Evolutionary conservation across 2,113 vertebrate species (phyloP), one percentile per base, ranked within the genome.

Genomic region (Capricornis sumatraensis): DNA sequence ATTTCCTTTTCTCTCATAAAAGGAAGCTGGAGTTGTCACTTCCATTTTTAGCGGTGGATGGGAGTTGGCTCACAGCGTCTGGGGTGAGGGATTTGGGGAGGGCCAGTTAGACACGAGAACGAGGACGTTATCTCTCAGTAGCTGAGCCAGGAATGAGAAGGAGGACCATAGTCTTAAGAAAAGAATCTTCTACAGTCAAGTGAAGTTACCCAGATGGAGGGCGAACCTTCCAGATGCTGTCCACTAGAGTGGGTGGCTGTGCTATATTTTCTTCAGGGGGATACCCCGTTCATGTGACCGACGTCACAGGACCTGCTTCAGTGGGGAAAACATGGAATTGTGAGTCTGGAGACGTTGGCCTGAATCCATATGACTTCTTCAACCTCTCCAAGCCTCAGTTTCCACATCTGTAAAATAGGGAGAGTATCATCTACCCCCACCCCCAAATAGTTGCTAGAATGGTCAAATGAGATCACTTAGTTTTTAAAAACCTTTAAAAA

Each of bases 1-100:
- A 95, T 90, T 62, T 86, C 86, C 36, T 64, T 89, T 93, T 79
- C 87, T 89, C 87, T 84, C 84, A 79, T 91, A 78, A 81, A 91
- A 97, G 97, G 92, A 74, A 71, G 86, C 9, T 86, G 52, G 40
- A 81, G 17, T 43, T 88, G 78, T 53, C 76, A 52, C 52, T 95
- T 95, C 78, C 50, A 55, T 95, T 45, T 85, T 87, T 83, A 95
- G 95, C 19, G 43, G 60, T 33, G 9, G 71, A 84, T 53, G 62
- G 71, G 62, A 89, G 47, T 33, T 55, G 57, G 57, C 64, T 47
- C 52, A 17, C 45, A 33, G 50, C 21, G 43, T 64, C 19, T 30
- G 27, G 71, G 15, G 62, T 36, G 58, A 87, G n/a, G 58, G 89
- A 25, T 40, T 16, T 0, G 23, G 57, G 57, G 78, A 60, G 36